A percentile compares a stretch with the other conserved stretches of the same genome.
phyloP scores from a whole-genome alignment of 2,113 vertebrate genomes.

The Alexandromys fortis region DNA sequence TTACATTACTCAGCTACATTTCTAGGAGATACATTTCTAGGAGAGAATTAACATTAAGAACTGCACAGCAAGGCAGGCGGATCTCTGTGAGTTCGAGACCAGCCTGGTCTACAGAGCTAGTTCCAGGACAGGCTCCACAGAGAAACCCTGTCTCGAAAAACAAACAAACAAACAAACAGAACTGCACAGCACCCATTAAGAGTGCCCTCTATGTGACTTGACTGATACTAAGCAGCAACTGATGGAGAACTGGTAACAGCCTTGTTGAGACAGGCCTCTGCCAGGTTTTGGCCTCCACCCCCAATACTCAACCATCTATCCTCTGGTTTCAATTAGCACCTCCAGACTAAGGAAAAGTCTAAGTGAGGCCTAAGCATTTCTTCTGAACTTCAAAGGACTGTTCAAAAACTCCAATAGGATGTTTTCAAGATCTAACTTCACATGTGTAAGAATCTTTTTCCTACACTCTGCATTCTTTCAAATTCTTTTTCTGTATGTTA shows the following conservation, averaged over 20 bases:
- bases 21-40: not conserved
- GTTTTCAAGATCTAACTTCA: constrained; percentile 3
- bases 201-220: not conserved
- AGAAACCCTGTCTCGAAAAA: no score
- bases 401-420: not conserved
- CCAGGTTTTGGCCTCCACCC: not conserved
- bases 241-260: constrained; percentile 3
- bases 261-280: not conserved
- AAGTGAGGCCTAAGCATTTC: not conserved
- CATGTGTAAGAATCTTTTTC: not conserved
- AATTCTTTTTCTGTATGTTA: not conserved
- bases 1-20: not conserved
- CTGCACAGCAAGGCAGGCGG: not conserved
- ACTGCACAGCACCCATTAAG: not conserved
- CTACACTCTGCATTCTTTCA: not conserved
- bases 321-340: constrained; percentile 12
- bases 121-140: no score
- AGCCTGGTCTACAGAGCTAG: no score
- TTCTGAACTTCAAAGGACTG: not conserved
- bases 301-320: not conserved
- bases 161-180: no score
- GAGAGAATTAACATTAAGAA: constrained; percentile 30
- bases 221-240: not conserved
- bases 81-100: no score
- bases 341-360: not conserved